phyloP scores from a whole-genome alignment of 2,113 vertebrate species.

The Sander lucioperca region DNA sequence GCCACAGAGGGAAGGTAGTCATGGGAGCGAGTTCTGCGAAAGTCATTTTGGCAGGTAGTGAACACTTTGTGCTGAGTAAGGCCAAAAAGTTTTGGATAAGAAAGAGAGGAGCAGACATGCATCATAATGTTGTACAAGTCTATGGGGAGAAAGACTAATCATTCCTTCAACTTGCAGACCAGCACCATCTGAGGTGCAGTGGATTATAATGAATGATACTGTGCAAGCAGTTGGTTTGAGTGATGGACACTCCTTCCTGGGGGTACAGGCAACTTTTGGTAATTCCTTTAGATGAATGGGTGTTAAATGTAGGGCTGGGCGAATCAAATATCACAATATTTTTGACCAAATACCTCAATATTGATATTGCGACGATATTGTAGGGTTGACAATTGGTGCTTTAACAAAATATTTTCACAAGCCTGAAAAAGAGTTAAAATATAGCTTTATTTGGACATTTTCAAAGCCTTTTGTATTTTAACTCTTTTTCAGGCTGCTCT shows the following conservation, averaged over 20 bases:
- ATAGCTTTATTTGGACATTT: too few species aligned
- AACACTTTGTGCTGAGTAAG: constrained; percentile 59
- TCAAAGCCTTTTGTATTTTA: too few species aligned
- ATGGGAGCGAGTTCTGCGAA: constrained; percentile 28
- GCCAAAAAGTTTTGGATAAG: constrained; percentile 48
- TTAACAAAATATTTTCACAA: too few species aligned
- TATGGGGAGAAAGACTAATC: constrained; percentile 32
- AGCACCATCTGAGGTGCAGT: constrained; percentile 18
- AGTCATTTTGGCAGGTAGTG: constrained; percentile 41
- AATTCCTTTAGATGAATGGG: neutral
- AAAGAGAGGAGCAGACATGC: constrained; percentile 37
- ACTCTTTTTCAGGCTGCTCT: too few species aligned
- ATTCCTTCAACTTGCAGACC: constrained; percentile 25
- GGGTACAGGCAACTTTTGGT: neutral
- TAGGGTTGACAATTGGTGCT: too few species aligned
- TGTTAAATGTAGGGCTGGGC: neutral
- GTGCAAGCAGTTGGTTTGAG: constrained; percentile 17
- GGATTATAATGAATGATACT: constrained; percentile 35
- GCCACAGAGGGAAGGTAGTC: constrained; percentile 41
- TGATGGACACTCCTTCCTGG: constrained; percentile 9
- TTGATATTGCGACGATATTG: too few species aligned
- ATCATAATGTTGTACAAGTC: constrained; percentile 57
- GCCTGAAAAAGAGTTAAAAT: too few species aligned
- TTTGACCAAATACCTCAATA: too few species aligned
- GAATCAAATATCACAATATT: too few species aligned